phyloP scores from a whole-genome alignment of 1,140 invertebrate species.

The Amphibalanus amphitrite region DNA sequence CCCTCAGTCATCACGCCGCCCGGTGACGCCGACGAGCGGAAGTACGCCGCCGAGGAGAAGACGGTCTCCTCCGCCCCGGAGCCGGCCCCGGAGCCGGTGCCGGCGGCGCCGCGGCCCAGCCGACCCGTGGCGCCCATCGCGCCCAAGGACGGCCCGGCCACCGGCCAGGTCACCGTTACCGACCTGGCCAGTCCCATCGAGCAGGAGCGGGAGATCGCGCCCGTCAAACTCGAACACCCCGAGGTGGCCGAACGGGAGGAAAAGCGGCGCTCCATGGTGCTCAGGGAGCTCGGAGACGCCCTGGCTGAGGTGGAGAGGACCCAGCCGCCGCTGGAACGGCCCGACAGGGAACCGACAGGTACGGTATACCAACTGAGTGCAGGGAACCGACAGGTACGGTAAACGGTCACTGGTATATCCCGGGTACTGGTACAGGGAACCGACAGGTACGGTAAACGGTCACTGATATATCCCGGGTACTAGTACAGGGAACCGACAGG shows the following conservation, averaged over 20 bases:
- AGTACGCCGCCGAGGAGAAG: conserved; percentile 55
- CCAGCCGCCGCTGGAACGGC: neutral
- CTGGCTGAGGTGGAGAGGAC: neutral
- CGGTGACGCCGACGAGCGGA: conserved; percentile 40
- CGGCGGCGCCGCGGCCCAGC: no score
- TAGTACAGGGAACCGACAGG: no score
- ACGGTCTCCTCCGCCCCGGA: conserved; percentile 20
- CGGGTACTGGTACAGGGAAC: no score
- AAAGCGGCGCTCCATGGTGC: neutral
- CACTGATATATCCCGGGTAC: no score
- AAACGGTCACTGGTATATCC: no score
- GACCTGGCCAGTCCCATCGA: neutral
- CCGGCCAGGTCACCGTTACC: neutral
- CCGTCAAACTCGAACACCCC: neutral
- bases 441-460: no score
- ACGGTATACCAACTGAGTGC: no score
- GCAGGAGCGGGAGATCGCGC: neutral
- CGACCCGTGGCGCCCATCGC: neutral
- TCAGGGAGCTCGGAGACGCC: neutral
- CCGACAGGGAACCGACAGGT: no score
- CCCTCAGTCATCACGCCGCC: conserved; percentile 14
- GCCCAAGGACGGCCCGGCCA: neutral
- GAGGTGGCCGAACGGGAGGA: neutral
- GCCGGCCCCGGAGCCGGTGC: no score
- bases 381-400: no score